Conservation (phyloP, 2,888 invertebrate species). For the Parnassius glacialis region DNA sequence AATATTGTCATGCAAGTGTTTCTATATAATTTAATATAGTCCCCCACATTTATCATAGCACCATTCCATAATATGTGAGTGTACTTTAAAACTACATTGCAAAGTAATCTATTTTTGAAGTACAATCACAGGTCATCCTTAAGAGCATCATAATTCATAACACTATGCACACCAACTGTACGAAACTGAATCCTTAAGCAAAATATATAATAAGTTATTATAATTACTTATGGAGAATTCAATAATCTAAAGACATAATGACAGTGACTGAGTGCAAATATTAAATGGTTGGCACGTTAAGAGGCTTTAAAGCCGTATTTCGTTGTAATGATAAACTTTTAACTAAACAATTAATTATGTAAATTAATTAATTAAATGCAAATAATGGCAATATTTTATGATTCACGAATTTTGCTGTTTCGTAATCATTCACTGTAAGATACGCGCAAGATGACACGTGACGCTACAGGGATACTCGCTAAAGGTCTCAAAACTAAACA, state of each 20-base stretch:
- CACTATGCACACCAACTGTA: conserved; percentile 38
- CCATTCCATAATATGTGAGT: conserved; percentile 59
- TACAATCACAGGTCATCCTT: conserved; percentile 52
- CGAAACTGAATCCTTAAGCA: conserved; percentile 30
- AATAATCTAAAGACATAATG: conserved; percentile 27
- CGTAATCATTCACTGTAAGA: conserved; percentile 11
- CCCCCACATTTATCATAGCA: conserved; percentile 52
- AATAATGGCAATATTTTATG: conserved; percentile 74
- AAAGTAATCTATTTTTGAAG: conserved; percentile 41
- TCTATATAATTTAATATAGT: conserved; percentile 19
- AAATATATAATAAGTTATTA: conserved; percentile 26
- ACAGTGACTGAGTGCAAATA: conserved; percentile 21
- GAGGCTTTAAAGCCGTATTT: conserved; percentile 51
- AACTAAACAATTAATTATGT: conserved; percentile 67
- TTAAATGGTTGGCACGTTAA: conserved; percentile 56
- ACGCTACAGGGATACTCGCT: background rate
- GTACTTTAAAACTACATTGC: conserved; percentile 46
- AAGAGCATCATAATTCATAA: conserved; percentile 38
- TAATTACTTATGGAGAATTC: conserved; percentile 33
- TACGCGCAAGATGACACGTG: conserved; percentile 4
- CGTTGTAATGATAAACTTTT: conserved; percentile 51
- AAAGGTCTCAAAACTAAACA: conserved; percentile 35
- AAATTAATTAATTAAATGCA: conserved; percentile 75
- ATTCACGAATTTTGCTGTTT: conserved; percentile 47
- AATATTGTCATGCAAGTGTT: conserved; percentile 22